A percentile compares a stretch with the other conserved stretches of the same genome.
Conservation (phyloP, 2,888 invertebrate genomes). For the Habroteleia sp. region DNA sequence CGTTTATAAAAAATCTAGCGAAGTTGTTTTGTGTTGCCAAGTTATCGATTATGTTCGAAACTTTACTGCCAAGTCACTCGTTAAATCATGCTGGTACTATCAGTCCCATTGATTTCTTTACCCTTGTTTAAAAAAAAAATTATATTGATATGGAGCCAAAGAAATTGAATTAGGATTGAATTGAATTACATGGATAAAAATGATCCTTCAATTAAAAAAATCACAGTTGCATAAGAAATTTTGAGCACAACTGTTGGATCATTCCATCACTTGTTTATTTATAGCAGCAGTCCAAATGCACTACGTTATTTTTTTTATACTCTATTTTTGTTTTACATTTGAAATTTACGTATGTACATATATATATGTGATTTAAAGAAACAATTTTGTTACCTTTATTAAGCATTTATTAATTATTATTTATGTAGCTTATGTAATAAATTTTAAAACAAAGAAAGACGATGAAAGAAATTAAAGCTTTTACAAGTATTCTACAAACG, state of each 20-base stretch:
- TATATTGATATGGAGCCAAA: no score
- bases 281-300: slow-evolving; percentile 8
- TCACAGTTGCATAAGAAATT: slow-evolving; percentile 1
- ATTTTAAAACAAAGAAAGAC: slow-evolving; percentile 1
- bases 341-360: not conserved
- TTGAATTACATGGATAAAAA: no score
- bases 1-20: slow-evolving; percentile 35
- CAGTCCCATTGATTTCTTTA: no score
- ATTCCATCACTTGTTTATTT: slow-evolving; percentile 11
- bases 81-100: slow-evolving; percentile 20
- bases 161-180: no score
- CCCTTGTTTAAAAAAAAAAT: no score
- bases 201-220: no score
- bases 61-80: slow-evolving; percentile 48
- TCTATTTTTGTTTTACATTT: not conserved
- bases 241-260: slow-evolving; percentile 21
- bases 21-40: slow-evolving; percentile 24
- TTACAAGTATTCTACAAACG: slow-evolving; percentile 20
- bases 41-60: slow-evolving; percentile 20
- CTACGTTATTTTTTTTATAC: slow-evolving; percentile 1
- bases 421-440: not conserved
- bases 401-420: slow-evolving; percentile 16
- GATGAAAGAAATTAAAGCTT: slow-evolving; percentile 38
- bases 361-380: slow-evolving; percentile 3
- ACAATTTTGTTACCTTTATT: slow-evolving; percentile 13